Evolutionary conservation across 1,140 invertebrate genomes (phyloP), one percentile per base, ranked within the genome.

Genomic region (Lucilia sericata): DNA sequence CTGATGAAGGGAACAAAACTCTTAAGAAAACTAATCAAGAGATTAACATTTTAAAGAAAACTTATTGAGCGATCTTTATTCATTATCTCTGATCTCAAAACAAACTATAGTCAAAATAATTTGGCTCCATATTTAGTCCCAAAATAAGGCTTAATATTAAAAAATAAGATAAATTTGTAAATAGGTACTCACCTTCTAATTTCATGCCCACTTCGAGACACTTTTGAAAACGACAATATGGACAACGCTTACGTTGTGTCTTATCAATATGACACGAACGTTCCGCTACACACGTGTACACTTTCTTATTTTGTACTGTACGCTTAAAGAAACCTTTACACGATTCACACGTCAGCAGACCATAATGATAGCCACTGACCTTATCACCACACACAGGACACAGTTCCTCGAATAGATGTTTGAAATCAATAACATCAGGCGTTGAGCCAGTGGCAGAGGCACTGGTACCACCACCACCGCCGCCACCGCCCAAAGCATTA

Each of bases 311-410:
- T 92, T 99, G 99, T 85, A 99, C 99, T 90, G 99, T 99, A 88
- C 99, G 94, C 92, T 99, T 99, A 94, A 99, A 99, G 93, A 99
- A 99, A 80, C 99, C 99, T 92, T 99, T 99, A 93, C 99, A 99
- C 85, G 97, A 99, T 92, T 99, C 99, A 93, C 99, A 99, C 74
- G 99, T 99, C 84, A 99, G 95, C 74, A 99, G 94, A 74, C 99
- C 99, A 92, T 99, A 99, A 92, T 99, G 99, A 92, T 99, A 99
- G 75, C 99, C 99, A 86, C 98, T 99, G 60, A 99, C 98, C 93
- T 99, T 99, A 92, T 99, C 99, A 4, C 98, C 98, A 92, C 99
- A 99, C 4, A 99, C 98, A 0, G 98, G 99, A 92, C 99, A 99
- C 80, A 98, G 92, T 91, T 99, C 99, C 89, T 99, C 97, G 91